These are phyloP conservation scores for Platycheirus albimanus DNA, from an alignment of 2,888 invertebrate genomes.

Conservation along the genomic window DNA sequence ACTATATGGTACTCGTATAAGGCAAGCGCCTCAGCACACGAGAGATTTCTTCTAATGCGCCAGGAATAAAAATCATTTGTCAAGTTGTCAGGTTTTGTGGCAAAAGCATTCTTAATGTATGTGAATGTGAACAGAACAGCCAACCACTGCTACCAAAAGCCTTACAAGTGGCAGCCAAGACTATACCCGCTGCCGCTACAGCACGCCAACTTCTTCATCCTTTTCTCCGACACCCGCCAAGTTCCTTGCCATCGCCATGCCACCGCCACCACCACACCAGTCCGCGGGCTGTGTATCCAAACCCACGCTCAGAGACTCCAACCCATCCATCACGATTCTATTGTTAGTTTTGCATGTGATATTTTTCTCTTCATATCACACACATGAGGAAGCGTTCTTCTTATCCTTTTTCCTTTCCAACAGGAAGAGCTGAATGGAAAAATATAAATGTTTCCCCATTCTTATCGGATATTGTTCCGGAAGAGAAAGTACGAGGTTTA, in stretches of 20 bases:
- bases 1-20: no score
- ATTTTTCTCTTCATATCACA: conserved; percentile 68
- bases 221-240: no score
- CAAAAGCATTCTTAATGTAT: conserved; percentile 73
- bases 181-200: neutral
- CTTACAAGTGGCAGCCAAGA: conserved; percentile 50
- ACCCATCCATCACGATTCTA: conserved; percentile 52
- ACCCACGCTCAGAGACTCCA: conserved; percentile 15
- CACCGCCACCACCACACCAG: no score
- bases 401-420: conserved; percentile 56
- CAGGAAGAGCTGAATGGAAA: conserved; percentile 68
- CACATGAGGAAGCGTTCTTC: conserved; percentile 67
- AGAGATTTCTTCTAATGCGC: conserved; percentile 53
- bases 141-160: conserved; percentile 33
- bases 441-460: conserved; percentile 74
- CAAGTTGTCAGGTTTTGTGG: conserved; percentile 73
- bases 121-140: conserved; percentile 59
- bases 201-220: conserved; percentile 6
- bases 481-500: conserved; percentile 60
- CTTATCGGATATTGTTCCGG: conserved; percentile 72
- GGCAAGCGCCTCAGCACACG: conserved; percentile 37
- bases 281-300: no score
- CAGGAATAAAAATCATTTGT: conserved; percentile 73
- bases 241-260: no score
- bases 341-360: conserved; percentile 74